Evolutionary conservation across 1,140 invertebrate genomes (phyloP).

Genomic region (Oryctes rhinoceros): DNA sequence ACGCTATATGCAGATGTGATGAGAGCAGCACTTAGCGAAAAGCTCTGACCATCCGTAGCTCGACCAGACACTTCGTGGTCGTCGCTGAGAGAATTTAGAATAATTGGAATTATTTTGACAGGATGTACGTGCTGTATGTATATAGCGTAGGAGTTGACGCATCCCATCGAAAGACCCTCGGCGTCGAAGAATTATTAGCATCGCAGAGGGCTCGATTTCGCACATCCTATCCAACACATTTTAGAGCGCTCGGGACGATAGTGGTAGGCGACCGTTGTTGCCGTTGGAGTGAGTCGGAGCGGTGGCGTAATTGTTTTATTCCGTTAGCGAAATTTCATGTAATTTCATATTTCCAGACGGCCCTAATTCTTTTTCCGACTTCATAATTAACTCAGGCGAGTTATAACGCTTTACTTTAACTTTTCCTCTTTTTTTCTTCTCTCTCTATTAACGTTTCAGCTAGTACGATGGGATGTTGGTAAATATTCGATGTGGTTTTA

Average conservation of each 20-base stretch:
- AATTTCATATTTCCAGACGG: slow-evolving; percentile 26
- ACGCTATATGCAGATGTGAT: slow-evolving; percentile 46
- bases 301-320: slow-evolving; percentile 21
- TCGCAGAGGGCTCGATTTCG: background rate
- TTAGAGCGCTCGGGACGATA: background rate
- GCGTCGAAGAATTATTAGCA: slow-evolving; percentile 24
- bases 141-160: background rate
- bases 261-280: background rate
- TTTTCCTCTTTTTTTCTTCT: background rate
- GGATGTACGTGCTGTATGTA: background rate
- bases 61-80: slow-evolving; percentile 9
- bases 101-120: slow-evolving; percentile 29
- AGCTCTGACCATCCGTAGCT: background rate
- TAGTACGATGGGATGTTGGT: background rate
- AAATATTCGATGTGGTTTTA: background rate
- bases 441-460: background rate
- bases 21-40: slow-evolving; percentile 25
- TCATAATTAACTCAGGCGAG: background rate
- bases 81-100: background rate
- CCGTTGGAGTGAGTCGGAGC: background rate
- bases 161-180: slow-evolving; percentile 11
- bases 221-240: background rate
- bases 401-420: background rate
- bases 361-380: background rate
- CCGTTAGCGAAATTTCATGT: slow-evolving; percentile 4